phyloP scores from a whole-genome alignment of 2,888 invertebrate genomes.

The Eristalis pertinax region DNA sequence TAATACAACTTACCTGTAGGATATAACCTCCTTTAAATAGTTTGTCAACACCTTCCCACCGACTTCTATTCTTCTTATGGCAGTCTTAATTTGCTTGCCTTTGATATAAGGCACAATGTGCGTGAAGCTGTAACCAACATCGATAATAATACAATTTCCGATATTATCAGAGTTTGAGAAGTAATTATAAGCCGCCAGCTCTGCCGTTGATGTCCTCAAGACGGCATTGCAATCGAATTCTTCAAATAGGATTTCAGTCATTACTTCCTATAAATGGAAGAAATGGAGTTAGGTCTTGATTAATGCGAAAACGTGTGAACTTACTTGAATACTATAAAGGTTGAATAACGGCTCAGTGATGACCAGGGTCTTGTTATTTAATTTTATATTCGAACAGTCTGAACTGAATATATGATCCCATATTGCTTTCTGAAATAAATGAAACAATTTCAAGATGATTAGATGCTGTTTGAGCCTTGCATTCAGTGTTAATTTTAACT shows the following conservation, averaged over 20 bases:
- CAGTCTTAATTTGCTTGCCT: conserved; percentile 87
- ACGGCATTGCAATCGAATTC: conserved; percentile 95
- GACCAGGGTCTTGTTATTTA: conserved; percentile 90
- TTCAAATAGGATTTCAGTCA: conserved; percentile 98
- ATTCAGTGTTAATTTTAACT: too few relatives aligned
- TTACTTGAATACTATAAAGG: conserved; percentile 90
- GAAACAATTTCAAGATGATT: not conserved
- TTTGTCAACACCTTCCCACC: conserved; percentile 99
- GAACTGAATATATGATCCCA: conserved; percentile 98
- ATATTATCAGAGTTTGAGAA: conserved; percentile 83
- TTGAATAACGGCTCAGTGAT: conserved; percentile 97
- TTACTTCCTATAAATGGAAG: conserved; percentile 90
- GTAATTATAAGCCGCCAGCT: conserved; percentile 87
- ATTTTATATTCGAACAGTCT: conserved; percentile 90
- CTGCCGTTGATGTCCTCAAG: conserved; percentile 90
- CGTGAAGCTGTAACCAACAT: conserved; percentile 97
- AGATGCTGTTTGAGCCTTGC: too few relatives aligned
- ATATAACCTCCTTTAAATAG: conserved; percentile 97
- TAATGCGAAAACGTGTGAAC: not conserved
- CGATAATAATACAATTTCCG: conserved; percentile 92
- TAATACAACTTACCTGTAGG: conserved; percentile 85
- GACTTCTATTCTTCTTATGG: conserved; percentile 92
- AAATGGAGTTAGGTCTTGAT: conserved; percentile 78
- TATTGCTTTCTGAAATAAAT: conserved; percentile 87
- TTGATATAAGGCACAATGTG: conserved; percentile 96